Conservation (phyloP, 2,113 vertebrate species). For the Pontoporia blainvillei region DNA sequence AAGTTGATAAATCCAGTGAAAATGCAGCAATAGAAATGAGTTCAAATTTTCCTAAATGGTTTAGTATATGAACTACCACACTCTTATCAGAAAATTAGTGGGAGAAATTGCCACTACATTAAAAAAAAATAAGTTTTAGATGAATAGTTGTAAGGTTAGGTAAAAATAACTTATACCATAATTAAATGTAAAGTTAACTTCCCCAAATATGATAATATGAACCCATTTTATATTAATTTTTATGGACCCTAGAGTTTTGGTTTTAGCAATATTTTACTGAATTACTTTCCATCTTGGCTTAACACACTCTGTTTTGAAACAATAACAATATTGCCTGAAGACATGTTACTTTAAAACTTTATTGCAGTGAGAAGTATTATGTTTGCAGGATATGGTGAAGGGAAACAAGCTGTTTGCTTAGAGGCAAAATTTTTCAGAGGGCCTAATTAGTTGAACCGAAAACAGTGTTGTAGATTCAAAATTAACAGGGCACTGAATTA, state of each 20-base stretch:
- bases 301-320: conserved; percentile 45
- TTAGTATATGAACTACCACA: neutral
- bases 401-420: conserved; percentile 49
- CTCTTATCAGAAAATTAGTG: neutral
- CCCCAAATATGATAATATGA: neutral
- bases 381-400: neutral
- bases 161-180: neutral
- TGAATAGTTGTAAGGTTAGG: neutral
- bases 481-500: conserved; percentile 6
- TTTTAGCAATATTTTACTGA: neutral
- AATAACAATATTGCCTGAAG: conserved; percentile 17
- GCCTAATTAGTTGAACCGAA: conserved; percentile 46
- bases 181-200: neutral
- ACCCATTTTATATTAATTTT: neutral
- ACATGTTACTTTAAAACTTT: conserved; percentile 40
- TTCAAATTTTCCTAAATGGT: neutral
- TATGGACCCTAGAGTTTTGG: neutral
- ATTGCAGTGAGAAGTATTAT: conserved; percentile 34
- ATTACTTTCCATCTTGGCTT: conserved; percentile 10
- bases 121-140: neutral
- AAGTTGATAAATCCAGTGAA: neutral
- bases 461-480: neutral
- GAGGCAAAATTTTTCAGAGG: conserved; percentile 42
- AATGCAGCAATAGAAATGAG: neutral
- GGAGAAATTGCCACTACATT: neutral